Percentiles rank a stretch among this genome's conserved stretches.
Conservation (phyloP, 2,888 invertebrate genomes). For the Beris chalybata region DNA sequence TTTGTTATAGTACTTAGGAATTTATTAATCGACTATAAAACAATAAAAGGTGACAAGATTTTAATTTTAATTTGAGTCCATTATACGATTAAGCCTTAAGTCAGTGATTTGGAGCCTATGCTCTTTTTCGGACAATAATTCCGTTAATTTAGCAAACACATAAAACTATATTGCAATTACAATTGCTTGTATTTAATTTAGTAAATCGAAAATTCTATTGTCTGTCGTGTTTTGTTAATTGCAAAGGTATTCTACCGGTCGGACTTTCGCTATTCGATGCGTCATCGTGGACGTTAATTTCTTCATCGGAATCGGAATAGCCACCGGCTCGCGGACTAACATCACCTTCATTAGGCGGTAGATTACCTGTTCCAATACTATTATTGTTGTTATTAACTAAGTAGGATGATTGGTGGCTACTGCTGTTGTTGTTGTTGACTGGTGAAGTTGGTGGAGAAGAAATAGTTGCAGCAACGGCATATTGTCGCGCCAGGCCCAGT, state of each 20-base stretch:
- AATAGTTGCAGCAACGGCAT: slow-evolving; percentile 42
- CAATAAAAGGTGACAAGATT: too few species aligned
- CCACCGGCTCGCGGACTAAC: slow-evolving; percentile 49
- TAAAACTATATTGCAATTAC: too few species aligned
- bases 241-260: slow-evolving; percentile 46
- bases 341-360: slow-evolving; percentile 16
- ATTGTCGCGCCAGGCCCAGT: slow-evolving; percentile 51
- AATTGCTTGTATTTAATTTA: too few species aligned
- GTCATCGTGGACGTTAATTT: slow-evolving; percentile 81
- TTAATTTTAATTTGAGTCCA: too few species aligned
- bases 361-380: slow-evolving; percentile 2
- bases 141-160: too few species aligned
- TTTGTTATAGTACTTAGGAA: too few species aligned
- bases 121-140: too few species aligned
- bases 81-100: too few species aligned
- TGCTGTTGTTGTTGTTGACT: slow-evolving; percentile 6
- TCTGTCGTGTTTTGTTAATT: slow-evolving; percentile 55
- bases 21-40: too few species aligned
- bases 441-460: slow-evolving; percentile 34
- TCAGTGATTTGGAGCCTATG: too few species aligned
- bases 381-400: slow-evolving; percentile 9
- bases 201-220: neutral
- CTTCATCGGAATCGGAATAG: slow-evolving; percentile 63
- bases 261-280: slow-evolving; percentile 63
- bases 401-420: slow-evolving; percentile 1